These are phyloP conservation scores for Platycnemis pennipes DNA, from an alignment of 2,888 invertebrate species.

Conservation along the genomic window DNA sequence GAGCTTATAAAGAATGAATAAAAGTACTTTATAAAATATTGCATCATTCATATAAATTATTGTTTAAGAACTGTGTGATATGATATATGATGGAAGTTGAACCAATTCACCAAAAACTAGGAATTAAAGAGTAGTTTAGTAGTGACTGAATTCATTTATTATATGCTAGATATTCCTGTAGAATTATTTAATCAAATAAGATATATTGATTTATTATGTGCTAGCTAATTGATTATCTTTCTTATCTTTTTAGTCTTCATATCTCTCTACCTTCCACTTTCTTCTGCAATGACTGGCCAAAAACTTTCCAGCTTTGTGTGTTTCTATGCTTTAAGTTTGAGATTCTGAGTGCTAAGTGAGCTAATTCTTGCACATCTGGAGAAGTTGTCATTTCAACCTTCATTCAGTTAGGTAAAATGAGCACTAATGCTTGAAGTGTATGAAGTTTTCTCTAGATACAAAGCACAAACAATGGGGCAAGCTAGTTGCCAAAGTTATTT, in stretches of 20 bases:
- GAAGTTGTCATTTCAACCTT: background rate
- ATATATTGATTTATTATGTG: background rate
- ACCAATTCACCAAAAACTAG: too few relatives aligned
- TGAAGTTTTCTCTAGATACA: constrained; percentile 11
- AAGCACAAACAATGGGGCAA: background rate
- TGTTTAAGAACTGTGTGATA: too few relatives aligned
- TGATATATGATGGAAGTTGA: too few relatives aligned
- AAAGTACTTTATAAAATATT: too few relatives aligned
- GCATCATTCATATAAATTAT: too few relatives aligned
- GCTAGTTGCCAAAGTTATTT: background rate
- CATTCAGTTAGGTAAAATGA: background rate
- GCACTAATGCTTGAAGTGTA: background rate
- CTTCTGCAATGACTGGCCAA: constrained; percentile 6
- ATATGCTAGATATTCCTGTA: too few relatives aligned
- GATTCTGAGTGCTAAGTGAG: background rate
- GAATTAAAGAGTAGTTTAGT: too few relatives aligned
- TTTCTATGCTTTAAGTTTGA: constrained; percentile 4
- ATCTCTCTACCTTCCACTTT: constrained; percentile 41
- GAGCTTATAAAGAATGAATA: too few relatives aligned
- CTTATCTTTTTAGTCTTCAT: constrained; percentile 31
- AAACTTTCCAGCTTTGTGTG: constrained; percentile 23
- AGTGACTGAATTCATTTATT: too few relatives aligned
- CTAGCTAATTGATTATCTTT: background rate
- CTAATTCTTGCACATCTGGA: background rate
- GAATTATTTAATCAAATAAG: too few relatives aligned